Conservation (phyloP, 2,888 invertebrate species). For the Pristionchus japonicus region DNA sequence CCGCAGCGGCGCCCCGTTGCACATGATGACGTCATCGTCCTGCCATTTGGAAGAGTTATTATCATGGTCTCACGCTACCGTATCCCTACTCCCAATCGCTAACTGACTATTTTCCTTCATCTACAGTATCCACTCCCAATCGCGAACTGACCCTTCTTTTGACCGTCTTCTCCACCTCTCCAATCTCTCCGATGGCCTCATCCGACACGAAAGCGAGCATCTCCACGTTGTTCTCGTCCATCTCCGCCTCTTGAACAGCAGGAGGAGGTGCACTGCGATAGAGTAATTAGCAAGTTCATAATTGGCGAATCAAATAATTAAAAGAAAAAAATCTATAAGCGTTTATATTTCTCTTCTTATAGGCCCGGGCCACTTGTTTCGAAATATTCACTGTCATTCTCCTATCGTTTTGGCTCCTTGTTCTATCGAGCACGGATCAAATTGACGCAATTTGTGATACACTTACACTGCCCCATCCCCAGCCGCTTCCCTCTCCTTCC, state of each 20-base stretch:
- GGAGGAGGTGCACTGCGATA: neutral
- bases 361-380: too few species aligned
- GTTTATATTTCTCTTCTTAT: too few species aligned
- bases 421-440: neutral
- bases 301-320: too few species aligned
- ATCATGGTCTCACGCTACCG: neutral
- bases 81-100: neutral
- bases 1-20: slow-evolving; percentile 53
- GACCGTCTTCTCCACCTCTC: slow-evolving; percentile 36
- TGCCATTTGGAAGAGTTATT: neutral
- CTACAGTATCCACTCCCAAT: neutral
- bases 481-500: neutral
- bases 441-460: neutral
- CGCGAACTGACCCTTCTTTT: neutral
- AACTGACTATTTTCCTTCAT: neutral
- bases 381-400: too few species aligned
- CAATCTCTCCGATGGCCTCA: slow-evolving; percentile 53
- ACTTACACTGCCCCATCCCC: neutral
- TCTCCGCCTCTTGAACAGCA: neutral
- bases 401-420: too few species aligned
- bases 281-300: too few species aligned
- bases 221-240: neutral
- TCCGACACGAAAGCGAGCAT: slow-evolving; percentile 56
- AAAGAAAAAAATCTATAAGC: too few species aligned
- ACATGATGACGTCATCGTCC: slow-evolving; percentile 49